Base-by-base conservation (phyloP, 30 jellyfish, hydroid and myxozoan genomes). In the Hydractinia symbiolongicarpus region DNA sequence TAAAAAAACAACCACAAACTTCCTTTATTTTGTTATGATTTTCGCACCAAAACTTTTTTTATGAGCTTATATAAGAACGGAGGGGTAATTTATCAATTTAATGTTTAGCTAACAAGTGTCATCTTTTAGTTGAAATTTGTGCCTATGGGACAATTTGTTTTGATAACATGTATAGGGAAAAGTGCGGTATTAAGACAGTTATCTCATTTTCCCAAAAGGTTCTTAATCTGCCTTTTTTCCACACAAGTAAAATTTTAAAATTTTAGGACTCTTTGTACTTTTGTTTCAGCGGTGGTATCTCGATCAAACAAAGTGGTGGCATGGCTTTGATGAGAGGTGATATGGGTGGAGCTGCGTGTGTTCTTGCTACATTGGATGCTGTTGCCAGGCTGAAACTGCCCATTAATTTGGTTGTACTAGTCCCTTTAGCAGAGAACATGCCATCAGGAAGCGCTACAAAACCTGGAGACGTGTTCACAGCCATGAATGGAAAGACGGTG, bases 301-400 rank as follows among this genome's bases (percentile, higher is more conserved):
- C 97, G 49, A 77, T 95, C 66, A 95, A 95, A 70, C 99, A 98
- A 62, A 85, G 96, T 14, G 53, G 86, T n/a, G 85, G 84, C 8
- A 95, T 95, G 99, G 90, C 94, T 10, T 91, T 79, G 55, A 95
- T 95, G 99, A 86, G 86, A 53, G 99, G 96, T 15, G 99, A 95
- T 80, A 95, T 95, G 99, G 96, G 96, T 16, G 99, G 99, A 8
- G 98, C 95, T n/a, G 99, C 99, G 66, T 89, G 97, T 85, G 97
- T 95, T 60, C 85, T 88, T 66, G 98, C 93, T 15, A 60, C 96
- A 9, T 66, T 95, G 17, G 90, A 89, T 11, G 96, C 96, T 15
- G 95, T 91, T 15, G 73, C 87, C 16, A 71, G 82, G 66, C 77
- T 94, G 19, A 91, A 95, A 50, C 79, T 94, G n/a, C 89, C 95